Percentiles rank a stretch among this genome's conserved stretches.
These are phyloP conservation scores for Julus scanicus DNA, from an alignment of 2,888 invertebrate genomes.

Conservation along the genomic window DNA sequence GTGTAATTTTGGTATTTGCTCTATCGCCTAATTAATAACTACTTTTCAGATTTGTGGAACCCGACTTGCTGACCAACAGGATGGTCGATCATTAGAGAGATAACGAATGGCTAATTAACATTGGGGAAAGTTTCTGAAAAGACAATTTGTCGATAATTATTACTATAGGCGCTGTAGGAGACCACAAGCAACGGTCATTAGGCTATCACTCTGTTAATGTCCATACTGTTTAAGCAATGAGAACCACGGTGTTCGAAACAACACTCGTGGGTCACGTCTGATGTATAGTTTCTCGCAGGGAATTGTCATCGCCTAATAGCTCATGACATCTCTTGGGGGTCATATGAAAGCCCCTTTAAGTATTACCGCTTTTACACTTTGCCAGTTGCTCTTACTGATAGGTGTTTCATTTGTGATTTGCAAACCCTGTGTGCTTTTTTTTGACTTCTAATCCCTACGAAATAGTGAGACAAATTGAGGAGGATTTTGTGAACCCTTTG, in stretches of 20 bases:
- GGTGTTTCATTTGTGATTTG: not conserved
- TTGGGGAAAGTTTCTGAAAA: not conserved
- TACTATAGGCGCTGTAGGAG: not conserved
- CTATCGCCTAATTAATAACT: no score
- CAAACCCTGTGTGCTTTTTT: not conserved
- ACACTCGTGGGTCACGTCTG: not conserved
- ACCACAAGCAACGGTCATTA: no score
- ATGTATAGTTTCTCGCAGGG: not conserved
- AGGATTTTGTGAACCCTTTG: not conserved
- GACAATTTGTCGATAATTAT: not conserved
- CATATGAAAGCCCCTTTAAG: not conserved
- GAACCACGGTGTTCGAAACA: not conserved
- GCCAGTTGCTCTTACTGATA: not conserved
- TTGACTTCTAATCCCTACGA: not conserved
- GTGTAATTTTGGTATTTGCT: no score
- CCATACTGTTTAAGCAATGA: not conserved
- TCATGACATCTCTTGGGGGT: not conserved
- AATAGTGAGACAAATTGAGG: not conserved
- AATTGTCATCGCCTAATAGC: slow-evolving; percentile 28
- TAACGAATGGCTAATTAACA: not conserved
- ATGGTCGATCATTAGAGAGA: not conserved
- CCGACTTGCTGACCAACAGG: not conserved
- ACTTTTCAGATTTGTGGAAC: not conserved
- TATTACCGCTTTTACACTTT: not conserved
- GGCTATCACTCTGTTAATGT: no score